Evolutionary conservation across 2,888 invertebrate species (phyloP), one percentile per base, ranked within the genome.

Genomic region (Macropis europaea): DNA sequence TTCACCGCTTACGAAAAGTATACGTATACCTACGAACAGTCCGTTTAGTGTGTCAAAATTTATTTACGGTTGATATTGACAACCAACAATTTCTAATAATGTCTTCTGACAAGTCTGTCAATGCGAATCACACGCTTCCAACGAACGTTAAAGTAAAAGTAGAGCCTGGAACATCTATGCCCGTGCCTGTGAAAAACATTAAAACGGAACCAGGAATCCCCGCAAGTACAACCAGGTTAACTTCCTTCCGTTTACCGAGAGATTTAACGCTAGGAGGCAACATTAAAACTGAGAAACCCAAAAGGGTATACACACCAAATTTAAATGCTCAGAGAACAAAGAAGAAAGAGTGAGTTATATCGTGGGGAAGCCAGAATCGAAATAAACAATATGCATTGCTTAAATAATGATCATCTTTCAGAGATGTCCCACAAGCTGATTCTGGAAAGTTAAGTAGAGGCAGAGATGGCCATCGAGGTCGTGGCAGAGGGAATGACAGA

Each of bases 181-280:
- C 77, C 2, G 48, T 75, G 3, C 30, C 80, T 43, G 0, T 79
- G 13, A 77, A 59, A 36, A 81, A 63, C 66, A 87, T 88, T 13
- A 89, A 89, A 77, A 73, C 78, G 7, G 88, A 88, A 62, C 84
- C 87, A 32, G 86, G 86, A 6, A 19, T 84, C 15, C 42, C 82
- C 1, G 5, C 76, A 2, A 30, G 79, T 6, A 78, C 84, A 1
- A 79, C 82, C 0, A 84, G 89, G 38, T 73, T 90, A 43, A 86
- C 89, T 38, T 90, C 90, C 11, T 90, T 88, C 57, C 81, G 87
- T 43, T 67, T 84, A 15, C 88, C 89, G 13, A 83, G 90, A 32
- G 90, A 90, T 73, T 83, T 90, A 42, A 90, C 89, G 2, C 76
- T 90, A n/a, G 89, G 89, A 32, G 89, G 87, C 19, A 86, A 81